Evolutionary conservation across 2,797 vertebrate species (phyloP).

Genomic region (Psittacula derbiana): DNA sequence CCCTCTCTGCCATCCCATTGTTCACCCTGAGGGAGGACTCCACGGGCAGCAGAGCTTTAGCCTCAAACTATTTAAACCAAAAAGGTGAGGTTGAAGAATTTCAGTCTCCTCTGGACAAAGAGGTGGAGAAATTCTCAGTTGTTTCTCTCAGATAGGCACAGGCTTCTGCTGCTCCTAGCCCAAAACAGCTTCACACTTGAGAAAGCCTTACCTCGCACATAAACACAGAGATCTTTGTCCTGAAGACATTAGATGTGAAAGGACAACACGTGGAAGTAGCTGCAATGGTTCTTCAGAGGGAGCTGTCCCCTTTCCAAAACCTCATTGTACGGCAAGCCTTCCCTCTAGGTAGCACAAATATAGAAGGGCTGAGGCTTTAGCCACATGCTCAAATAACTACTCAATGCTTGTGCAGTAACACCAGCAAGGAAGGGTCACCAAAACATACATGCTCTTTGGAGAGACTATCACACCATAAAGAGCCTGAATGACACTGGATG

Average conservation of each 20-base stretch:
- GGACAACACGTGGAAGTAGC: not conserved
- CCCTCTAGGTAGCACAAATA: not conserved
- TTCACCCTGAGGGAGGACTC: not conserved
- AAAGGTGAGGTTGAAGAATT: not conserved
- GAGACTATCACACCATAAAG: not conserved
- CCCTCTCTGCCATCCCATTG: not conserved
- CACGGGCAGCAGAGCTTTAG: not conserved
- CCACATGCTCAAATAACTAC: not conserved
- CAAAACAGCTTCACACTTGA: not conserved
- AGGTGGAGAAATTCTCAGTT: not conserved
- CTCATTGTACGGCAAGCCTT: not conserved
- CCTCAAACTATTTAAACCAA: not conserved
- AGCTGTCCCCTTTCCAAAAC: not conserved
- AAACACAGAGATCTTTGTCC: not conserved
- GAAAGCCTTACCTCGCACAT: not conserved
- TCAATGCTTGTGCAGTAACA: not conserved
- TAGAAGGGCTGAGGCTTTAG: not conserved
- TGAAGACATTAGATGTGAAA: not conserved
- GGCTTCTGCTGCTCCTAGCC: not conserved
- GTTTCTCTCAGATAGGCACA: not conserved
- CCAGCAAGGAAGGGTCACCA: not conserved
- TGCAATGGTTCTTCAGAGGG: not conserved
- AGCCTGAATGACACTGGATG: not conserved
- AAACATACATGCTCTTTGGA: not conserved
- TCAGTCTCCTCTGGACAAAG: not conserved